Evolutionary conservation across 2,888 invertebrate genomes (phyloP).

Genomic region (Melanostoma scalare): DNA sequence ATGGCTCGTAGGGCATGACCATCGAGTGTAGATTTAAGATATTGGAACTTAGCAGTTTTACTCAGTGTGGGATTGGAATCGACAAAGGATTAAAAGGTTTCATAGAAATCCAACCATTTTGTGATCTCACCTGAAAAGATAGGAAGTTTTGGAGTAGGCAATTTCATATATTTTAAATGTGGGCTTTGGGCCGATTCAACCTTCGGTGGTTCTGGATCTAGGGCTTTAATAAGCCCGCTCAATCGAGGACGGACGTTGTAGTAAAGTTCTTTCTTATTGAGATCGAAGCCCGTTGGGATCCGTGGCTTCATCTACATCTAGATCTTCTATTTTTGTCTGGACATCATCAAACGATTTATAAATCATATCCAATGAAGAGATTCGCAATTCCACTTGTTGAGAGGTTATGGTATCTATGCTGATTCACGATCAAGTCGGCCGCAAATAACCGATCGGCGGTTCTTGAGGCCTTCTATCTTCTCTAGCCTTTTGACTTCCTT

Average conservation of each 20-base stretch:
- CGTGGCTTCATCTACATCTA: neutral
- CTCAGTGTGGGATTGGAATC: conserved; percentile 12
- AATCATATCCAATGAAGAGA: neutral
- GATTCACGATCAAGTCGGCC: neutral
- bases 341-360: neutral
- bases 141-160: neutral
- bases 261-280: conserved; percentile 1
- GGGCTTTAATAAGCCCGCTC: neutral
- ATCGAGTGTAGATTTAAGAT: conserved; percentile 2
- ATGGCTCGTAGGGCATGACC: neutral
- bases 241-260: neutral
- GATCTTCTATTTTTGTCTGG: conserved; percentile 1
- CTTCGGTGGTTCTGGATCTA: neutral
- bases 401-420: neutral
- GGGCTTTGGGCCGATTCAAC: conserved; percentile 1
- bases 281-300: neutral
- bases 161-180: neutral
- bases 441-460: neutral
- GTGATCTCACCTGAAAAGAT: conserved; percentile 27
- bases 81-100: conserved; percentile 23
- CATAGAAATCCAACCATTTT: conserved; percentile 30
- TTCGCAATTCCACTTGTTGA: neutral
- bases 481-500: neutral
- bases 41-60: conserved; percentile 3
- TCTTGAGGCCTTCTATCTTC: neutral